A percentile compares a stretch with the other conserved stretches of the same genome.
Conservation (phyloP, 1,140 invertebrate genomes). For the Drosophila asahinai region DNA sequence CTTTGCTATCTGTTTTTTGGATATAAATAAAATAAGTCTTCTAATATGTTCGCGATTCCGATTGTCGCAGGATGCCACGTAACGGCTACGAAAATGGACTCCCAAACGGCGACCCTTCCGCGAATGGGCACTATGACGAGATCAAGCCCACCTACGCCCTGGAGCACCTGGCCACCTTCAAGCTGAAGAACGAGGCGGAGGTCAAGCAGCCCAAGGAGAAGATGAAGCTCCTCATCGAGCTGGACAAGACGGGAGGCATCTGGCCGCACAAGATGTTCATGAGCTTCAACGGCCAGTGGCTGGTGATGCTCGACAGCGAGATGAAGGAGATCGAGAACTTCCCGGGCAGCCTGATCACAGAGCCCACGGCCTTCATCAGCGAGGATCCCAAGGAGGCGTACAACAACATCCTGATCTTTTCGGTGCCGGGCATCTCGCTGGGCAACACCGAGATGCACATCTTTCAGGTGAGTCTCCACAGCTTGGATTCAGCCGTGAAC, state of each 20-base stretch:
- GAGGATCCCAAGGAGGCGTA: constrained; percentile 73
- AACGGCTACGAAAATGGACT: constrained; percentile 76
- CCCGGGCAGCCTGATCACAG: constrained; percentile 74
- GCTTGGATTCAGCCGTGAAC: not conserved
- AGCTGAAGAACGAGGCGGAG: constrained; percentile 75
- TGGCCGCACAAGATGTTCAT: constrained; percentile 83
- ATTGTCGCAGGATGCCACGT: constrained; percentile 58
- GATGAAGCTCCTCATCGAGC: constrained; percentile 74
- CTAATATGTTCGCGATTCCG: not conserved
- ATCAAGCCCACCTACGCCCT: constrained; percentile 79
- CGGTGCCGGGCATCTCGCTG: constrained; percentile 73
- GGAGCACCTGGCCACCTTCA: constrained; percentile 80
- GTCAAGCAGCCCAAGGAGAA: constrained; percentile 76
- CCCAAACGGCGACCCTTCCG: constrained; percentile 23
- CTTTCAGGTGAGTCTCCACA: constrained; percentile 60
- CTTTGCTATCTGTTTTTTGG: not conserved
- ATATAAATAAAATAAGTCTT: not conserved
- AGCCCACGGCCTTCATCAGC: constrained; percentile 77
- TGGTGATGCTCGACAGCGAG: constrained; percentile 78
- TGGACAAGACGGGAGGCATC: constrained; percentile 76
- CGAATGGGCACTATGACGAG: constrained; percentile 47
- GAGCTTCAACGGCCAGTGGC: constrained; percentile 80
- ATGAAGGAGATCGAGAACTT: constrained; percentile 83
- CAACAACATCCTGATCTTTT: constrained; percentile 77
- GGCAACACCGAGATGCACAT: constrained; percentile 83